A percentile compares a stretch with the other conserved stretches of the same genome.
Evolutionary conservation across 2,113 vertebrate genomes (phyloP).

Genomic region (Anarrhichthys ocellatus): DNA sequence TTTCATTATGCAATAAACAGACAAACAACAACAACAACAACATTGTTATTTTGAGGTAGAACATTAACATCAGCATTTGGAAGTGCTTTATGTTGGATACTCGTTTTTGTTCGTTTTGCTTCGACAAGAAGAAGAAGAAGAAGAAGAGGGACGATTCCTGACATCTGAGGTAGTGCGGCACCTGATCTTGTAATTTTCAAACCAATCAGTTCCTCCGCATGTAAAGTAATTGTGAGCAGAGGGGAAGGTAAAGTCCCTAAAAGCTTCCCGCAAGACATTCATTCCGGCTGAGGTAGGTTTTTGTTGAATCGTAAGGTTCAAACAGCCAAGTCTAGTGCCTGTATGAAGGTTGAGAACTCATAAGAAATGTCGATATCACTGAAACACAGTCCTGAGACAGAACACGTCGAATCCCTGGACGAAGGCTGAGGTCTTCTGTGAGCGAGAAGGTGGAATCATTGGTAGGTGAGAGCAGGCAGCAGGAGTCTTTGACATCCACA

Average conservation of each 20-base stretch:
- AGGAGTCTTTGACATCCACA: slow-evolving; percentile 75
- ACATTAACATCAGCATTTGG: slow-evolving; percentile 94
- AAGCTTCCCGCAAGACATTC: slow-evolving; percentile 94
- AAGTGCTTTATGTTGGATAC: slow-evolving; percentile 91
- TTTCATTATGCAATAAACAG: slow-evolving; percentile 80
- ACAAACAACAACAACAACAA: slow-evolving; percentile 79
- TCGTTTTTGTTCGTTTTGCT: slow-evolving; percentile 62
- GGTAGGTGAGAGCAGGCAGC: slow-evolving; percentile 78
- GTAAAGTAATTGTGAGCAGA: slow-evolving; percentile 79
- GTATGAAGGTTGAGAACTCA: slow-evolving; percentile 82
- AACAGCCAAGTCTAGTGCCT: slow-evolving; percentile 84
- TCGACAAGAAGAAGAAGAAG: slow-evolving; percentile 77
- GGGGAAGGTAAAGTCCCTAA: slow-evolving; percentile 84
- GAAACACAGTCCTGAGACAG: slow-evolving; percentile 93
- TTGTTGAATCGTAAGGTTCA: slow-evolving; percentile 84
- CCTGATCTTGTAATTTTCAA: slow-evolving; percentile 79
- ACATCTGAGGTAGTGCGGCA: slow-evolving; percentile 94
- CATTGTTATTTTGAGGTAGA: slow-evolving; percentile 95
- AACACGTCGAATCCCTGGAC: slow-evolving; percentile 81
- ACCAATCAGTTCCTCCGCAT: slow-evolving; percentile 82
- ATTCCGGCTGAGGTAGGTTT: slow-evolving; percentile 99
- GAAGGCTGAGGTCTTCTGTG: slow-evolving; percentile 75
- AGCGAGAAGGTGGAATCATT: slow-evolving; percentile 78
- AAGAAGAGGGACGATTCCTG: slow-evolving; percentile 76
- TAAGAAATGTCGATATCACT: slow-evolving; percentile 76